phyloP scores from a whole-genome alignment of 37 sponge, comb jelly and placozoan species.

The Lycopodina hypogea region DNA sequence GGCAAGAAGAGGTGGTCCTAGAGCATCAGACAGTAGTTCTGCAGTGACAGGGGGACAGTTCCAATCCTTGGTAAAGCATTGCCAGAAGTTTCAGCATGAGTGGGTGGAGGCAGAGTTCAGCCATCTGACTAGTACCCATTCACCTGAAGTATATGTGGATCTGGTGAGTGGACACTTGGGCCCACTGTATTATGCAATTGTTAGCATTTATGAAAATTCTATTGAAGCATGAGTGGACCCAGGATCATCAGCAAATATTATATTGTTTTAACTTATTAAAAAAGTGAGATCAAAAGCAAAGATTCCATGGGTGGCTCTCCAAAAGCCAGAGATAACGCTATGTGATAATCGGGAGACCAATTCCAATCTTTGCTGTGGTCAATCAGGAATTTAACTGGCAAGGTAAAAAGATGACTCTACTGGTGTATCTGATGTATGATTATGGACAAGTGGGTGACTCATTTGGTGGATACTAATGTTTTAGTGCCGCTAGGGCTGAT shows the following conservation, averaged over 20 bases:
- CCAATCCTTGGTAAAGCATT: background rate
- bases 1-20: background rate
- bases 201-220: background rate
- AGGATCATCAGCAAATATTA: slow-evolving; percentile 33
- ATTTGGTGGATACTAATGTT: slow-evolving; percentile 1
- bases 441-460: background rate
- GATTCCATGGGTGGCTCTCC: slow-evolving; percentile 1
- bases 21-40: background rate
- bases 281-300: background rate
- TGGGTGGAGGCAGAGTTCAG: slow-evolving; percentile 20
- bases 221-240: slow-evolving; percentile 21
- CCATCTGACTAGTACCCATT: background rate
- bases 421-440: slow-evolving; percentile 12
- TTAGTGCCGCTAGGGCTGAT: slow-evolving; percentile 25
- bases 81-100: slow-evolving; percentile 15
- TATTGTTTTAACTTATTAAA: slow-evolving; percentile 27
- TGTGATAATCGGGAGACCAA: slow-evolving; percentile 22
- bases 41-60: background rate
- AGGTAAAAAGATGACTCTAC: slow-evolving; percentile 2
- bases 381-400: background rate
- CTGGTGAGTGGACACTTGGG: slow-evolving; percentile 8
- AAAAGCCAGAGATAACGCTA: slow-evolving; percentile 5
- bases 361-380: slow-evolving; percentile 6
- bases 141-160: background rate
- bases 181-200: slow-evolving; percentile 30